phyloP scores from a whole-genome alignment of 2,113 vertebrate genomes.

The Dasypus novemcinctus region DNA sequence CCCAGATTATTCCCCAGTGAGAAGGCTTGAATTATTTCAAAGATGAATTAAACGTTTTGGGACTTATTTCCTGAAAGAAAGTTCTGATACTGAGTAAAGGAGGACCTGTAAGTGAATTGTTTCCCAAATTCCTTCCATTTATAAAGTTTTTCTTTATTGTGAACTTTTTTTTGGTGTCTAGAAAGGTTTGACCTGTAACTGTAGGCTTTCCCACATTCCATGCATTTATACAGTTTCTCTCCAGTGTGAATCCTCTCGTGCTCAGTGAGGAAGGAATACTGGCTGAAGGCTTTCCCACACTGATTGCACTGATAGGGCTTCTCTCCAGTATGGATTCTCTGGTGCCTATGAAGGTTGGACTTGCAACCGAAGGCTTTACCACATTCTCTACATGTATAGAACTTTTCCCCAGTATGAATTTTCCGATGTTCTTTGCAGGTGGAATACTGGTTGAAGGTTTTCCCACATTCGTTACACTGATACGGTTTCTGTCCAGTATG shows the following conservation, averaged over 20 bases:
- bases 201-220: constrained; percentile 75
- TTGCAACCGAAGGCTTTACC: constrained; percentile 72
- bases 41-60: constrained; percentile 6
- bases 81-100: constrained; percentile 39
- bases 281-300: constrained; percentile 72
- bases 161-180: constrained; percentile 66
- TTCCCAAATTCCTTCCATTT: constrained; percentile 68
- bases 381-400: constrained; percentile 55
- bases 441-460: constrained; percentile 69
- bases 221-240: constrained; percentile 72
- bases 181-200: constrained; percentile 74
- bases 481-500: constrained; percentile 70
- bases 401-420: constrained; percentile 68
- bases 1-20: not conserved
- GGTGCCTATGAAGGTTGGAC: constrained; percentile 71
- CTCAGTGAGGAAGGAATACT: constrained; percentile 71
- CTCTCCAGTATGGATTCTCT: constrained; percentile 70
- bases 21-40: not conserved
- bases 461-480: constrained; percentile 61
- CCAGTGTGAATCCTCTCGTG: constrained; percentile 70
- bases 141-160: constrained; percentile 66
- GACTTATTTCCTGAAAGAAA: constrained; percentile 43
- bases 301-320: constrained; percentile 70
- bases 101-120: constrained; percentile 24
- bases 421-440: constrained; percentile 67